Base-by-base conservation (phyloP, 35 echinoderm and acorn worm genomes). In the Ophioderma brevispina region DNA sequence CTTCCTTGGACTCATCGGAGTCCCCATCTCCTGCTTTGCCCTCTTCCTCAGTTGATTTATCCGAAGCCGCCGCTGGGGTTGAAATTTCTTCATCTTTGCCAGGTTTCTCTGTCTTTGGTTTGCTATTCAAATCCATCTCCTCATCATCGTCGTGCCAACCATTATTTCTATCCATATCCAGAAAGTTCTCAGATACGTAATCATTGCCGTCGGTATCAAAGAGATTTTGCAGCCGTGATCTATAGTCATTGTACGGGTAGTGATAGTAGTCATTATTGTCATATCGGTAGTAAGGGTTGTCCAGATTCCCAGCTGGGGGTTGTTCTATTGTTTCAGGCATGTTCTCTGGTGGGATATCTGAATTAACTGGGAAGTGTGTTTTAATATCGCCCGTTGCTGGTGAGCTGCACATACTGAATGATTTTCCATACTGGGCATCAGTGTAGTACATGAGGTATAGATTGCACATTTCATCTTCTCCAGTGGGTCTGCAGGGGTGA, bases 381-480 rank as follows among this genome's bases (percentile, higher is more conserved):
- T 70, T 25, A 30, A 70, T 70, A 30, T 70, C 59, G 3, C 59
- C 59, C n/a, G 10, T 70, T 6, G 80, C 85, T 15, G 14, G 0
- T 3, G 11, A 17, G 0, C 43, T 18, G 46, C 97, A 99, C 30
- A 49, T 83, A 21, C 93, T 35, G 35, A 84, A 93, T 15, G 90
- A 25, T 21, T 93, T 79, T 0, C 91, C 97, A 13, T 36, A 32
- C 1, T 13, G 31, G 31, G 89, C 64, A 82, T 95, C 94, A 0
- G 93, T 95, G 86, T 95, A 99, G 85, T 99, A 99, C 97, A 99
- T 99, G 33, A 99, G 86, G 90, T 99, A 99, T 36, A 99, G 49
- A 55, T 99, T 99, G 84, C 97, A 99, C 97, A 99, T 99, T 49
- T 99, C 97, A 89, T 99, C 97, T 37, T 78, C 34, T 80, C 88